Conservation (phyloP, 2,888 invertebrate genomes). For the Myopa testacea region DNA sequence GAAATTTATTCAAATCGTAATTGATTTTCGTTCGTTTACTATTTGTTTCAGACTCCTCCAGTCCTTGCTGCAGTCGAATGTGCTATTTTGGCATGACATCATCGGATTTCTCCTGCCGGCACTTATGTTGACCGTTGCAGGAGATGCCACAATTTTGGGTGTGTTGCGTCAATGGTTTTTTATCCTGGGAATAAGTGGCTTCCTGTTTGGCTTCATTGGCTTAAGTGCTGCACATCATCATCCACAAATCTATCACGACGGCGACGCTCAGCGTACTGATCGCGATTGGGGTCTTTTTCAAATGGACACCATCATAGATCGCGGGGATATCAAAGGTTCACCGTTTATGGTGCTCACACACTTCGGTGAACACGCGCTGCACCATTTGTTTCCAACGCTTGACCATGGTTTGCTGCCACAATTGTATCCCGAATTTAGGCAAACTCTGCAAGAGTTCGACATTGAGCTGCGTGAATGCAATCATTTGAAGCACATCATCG, state of each 20-base stretch:
- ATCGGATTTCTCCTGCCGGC: slow-evolving; percentile 66
- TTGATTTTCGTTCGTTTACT: not conserved
- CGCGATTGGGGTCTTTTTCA: slow-evolving; percentile 83
- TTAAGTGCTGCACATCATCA: slow-evolving; percentile 83
- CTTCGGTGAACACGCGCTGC: slow-evolving; percentile 82
- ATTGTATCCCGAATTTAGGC: slow-evolving; percentile 71
- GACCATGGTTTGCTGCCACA: slow-evolving; percentile 79
- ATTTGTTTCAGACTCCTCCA: slow-evolving; percentile 48
- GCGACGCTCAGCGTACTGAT: slow-evolving; percentile 71
- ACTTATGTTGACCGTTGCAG: slow-evolving; percentile 63
- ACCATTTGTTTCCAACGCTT: slow-evolving; percentile 83
- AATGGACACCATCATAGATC: slow-evolving; percentile 78
- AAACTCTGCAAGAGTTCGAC: slow-evolving; percentile 60
- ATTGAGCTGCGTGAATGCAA: slow-evolving; percentile 64
- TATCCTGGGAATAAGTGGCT: slow-evolving; percentile 71
- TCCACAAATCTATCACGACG: slow-evolving; percentile 81
- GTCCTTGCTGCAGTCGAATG: slow-evolving; percentile 51
- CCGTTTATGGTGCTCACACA: slow-evolving; percentile 76
- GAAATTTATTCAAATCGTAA: not conserved
- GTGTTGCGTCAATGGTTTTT: slow-evolving; percentile 69
- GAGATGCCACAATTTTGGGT: slow-evolving; percentile 46
- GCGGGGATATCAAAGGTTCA: slow-evolving; percentile 75
- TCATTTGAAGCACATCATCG: slow-evolving; percentile 74
- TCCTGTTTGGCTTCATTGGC: slow-evolving; percentile 74
- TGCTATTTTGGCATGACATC: slow-evolving; percentile 64